Conservation (phyloP, 2,888 invertebrate species). For the Achlya flavicornis region DNA sequence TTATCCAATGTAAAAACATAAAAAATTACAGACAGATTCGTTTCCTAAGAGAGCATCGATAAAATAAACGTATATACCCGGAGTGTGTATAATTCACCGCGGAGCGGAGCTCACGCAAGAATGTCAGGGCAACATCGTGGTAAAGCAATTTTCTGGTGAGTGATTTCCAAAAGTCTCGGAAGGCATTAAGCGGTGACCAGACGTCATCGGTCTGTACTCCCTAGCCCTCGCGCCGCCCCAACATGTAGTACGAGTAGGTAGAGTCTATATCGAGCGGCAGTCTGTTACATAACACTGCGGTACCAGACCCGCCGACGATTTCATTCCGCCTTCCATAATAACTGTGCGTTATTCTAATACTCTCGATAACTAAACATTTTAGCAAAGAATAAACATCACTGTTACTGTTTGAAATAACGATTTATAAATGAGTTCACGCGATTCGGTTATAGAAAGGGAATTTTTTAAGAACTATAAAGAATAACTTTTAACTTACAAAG, state of each 20-base stretch:
- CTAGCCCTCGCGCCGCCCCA: slow-evolving; percentile 51
- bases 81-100: not conserved
- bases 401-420: not conserved
- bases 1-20: too few relatives aligned
- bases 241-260: slow-evolving; percentile 42
- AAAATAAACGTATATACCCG: not conserved
- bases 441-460: not conserved
- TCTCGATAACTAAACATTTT: slow-evolving; percentile 11
- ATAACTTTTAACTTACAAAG: not conserved
- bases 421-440: too few relatives aligned
- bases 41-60: not conserved
- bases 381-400: not conserved
- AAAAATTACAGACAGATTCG: too few relatives aligned
- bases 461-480: not conserved
- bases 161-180: slow-evolving; percentile 39
- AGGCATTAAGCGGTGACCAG: slow-evolving; percentile 49
- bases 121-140: slow-evolving; percentile 14
- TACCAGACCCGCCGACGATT: slow-evolving; percentile 58
- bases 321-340: slow-evolving; percentile 50
- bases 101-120: slow-evolving; percentile 13
- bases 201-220: slow-evolving; percentile 38
- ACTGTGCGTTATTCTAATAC: slow-evolving; percentile 39
- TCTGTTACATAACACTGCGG: slow-evolving; percentile 78
- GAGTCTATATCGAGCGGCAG: slow-evolving; percentile 69
- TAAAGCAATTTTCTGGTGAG: slow-evolving; percentile 51